Conservation (phyloP, 64 coral and sea anemone genomes). For the Montipora cactus region DNA sequence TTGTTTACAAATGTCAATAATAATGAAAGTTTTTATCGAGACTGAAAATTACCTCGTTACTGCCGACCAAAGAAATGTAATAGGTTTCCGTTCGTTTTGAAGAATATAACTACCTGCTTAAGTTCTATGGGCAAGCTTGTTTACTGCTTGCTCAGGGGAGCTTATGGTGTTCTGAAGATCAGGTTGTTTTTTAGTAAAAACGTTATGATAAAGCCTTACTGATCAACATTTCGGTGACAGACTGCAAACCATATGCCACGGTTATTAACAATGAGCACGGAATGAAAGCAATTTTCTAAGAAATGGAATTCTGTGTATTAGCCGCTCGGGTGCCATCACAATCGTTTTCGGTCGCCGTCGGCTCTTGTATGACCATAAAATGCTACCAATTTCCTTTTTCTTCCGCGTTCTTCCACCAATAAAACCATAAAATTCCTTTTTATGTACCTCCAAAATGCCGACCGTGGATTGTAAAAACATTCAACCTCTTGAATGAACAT, state of each 20-base stretch:
- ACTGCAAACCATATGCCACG: not conserved
- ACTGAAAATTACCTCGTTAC: conserved; percentile 49
- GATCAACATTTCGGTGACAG: not conserved
- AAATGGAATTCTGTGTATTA: not conserved
- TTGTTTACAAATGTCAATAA: conserved; percentile 64
- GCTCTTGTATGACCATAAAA: not conserved
- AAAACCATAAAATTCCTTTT: not conserved
- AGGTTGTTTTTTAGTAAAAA: not conserved
- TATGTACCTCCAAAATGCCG: not conserved
- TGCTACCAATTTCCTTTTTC: not conserved
- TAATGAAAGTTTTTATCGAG: conserved; percentile 57
- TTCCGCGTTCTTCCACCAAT: conserved; percentile 17
- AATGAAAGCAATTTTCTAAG: conserved; percentile 46
- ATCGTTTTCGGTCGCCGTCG: not conserved
- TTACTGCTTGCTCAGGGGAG: too few relatives aligned
- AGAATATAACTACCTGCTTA: not conserved
- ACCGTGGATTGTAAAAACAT: not conserved
- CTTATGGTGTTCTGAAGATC: not conserved
- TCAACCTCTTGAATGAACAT: not conserved
- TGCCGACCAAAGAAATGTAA: not conserved
- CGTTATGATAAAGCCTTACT: not conserved
- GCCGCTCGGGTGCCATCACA: not conserved
- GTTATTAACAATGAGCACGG: not conserved
- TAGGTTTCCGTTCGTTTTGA: not conserved
- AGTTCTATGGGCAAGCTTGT: not conserved